Evolutionary conservation across 1,140 invertebrate genomes (phyloP), one percentile per base, ranked within the genome.

Genomic region (Luehdorfia chinensis): DNA sequence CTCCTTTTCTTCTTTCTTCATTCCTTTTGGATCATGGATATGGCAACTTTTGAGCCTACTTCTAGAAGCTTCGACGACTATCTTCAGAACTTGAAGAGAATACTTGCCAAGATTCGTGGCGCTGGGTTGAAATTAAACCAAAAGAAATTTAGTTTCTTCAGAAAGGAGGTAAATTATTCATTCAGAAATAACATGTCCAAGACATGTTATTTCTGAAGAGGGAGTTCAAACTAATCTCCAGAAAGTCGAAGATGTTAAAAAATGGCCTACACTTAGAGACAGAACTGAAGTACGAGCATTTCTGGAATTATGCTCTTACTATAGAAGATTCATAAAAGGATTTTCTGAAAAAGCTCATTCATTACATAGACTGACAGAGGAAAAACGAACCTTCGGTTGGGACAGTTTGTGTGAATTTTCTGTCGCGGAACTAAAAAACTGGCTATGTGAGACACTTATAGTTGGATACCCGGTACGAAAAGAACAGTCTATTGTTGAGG

Each of bases 201-300:
- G 13, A 21, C 13, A 41, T 5, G n/a, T 50, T 1, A 16, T 46
- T 9, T 50, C 47, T 5, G n/a, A 15, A 0, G 13, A 36, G 0
- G 46, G 46, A 8, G 7, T 49, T 11, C 12, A 19, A 16, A 45
- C 53, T 8, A 34, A 46, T 19, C 28, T 44, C 1, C 3, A 30
- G 8, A 55, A 55, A 15, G 8, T 50, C 3, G 8, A 1, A 16
- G 39, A 28, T 4, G 37, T 54, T 4, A n/a, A 13, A 49, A 39
- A 72, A 15, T 68, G 60, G 30, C 54, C 56, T 9, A 32, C 34
- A 6, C 68, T 70, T 4, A 63, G 44, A 44, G 52, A 62, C 2
- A 36, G 45, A n/a, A 73, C 70, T 32, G 45, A 68, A 41, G 59
- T 84, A n/a, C 55, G 73, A 46, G 41, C 47, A 2, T 74, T 73